Percentiles rank a stretch among this genome's conserved stretches.
Conservation (phyloP, 2,113 vertebrate genomes). For the Scartelaos histophorus region DNA sequence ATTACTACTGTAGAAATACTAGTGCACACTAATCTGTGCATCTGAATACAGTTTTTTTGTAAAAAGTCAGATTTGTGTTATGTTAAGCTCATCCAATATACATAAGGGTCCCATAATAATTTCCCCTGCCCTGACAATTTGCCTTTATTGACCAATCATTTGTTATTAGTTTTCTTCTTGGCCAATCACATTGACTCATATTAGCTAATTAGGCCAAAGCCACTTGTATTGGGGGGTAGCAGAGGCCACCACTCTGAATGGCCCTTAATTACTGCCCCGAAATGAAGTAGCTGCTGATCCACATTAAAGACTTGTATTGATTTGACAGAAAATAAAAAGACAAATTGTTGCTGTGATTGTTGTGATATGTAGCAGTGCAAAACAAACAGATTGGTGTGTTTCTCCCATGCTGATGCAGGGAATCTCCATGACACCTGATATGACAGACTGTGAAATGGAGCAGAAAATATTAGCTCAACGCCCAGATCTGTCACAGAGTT, state of each 20-base stretch:
- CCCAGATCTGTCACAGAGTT: slow-evolving; percentile 41
- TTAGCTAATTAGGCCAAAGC: slow-evolving; percentile 73
- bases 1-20: no score
- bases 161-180: slow-evolving; percentile 65
- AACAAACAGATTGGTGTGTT: slow-evolving; percentile 49
- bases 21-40: no score
- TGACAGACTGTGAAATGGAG: slow-evolving; percentile 67
- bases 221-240: slow-evolving; percentile 60
- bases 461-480: slow-evolving; percentile 59
- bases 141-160: slow-evolving; percentile 70
- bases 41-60: no score
- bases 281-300: slow-evolving; percentile 71
- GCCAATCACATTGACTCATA: slow-evolving; percentile 60
- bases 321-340: slow-evolving; percentile 60
- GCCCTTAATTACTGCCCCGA: slow-evolving; percentile 76
- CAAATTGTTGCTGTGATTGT: slow-evolving; percentile 47
- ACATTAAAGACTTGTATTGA: slow-evolving; percentile 67
- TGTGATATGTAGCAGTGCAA: slow-evolving; percentile 40
- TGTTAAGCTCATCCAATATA: not conserved
- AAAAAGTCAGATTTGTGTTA: no score
- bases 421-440: slow-evolving; percentile 52
- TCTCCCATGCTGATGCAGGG: slow-evolving; percentile 59
- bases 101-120: slow-evolving; percentile 28
- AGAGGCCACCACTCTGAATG: slow-evolving; percentile 68
- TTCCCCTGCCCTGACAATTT: slow-evolving; percentile 43